Evolutionary conservation across 2,888 invertebrate species (phyloP).

Genomic region (Neoitamus cyanurus): DNA sequence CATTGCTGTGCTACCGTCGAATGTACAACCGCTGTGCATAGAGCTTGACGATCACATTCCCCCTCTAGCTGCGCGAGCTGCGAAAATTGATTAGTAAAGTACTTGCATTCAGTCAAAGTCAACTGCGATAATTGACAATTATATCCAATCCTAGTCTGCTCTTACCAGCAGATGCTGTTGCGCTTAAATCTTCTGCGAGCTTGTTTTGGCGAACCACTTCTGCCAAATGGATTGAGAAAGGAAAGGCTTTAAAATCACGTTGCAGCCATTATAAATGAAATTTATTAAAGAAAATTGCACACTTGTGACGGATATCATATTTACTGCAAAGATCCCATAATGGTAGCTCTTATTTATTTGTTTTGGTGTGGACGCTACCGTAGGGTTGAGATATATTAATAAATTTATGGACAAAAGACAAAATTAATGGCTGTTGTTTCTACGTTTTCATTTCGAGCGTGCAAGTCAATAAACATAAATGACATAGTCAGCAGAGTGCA

Average conservation of each 20-base stretch:
- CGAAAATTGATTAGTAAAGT: not conserved
- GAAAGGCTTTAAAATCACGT: not conserved
- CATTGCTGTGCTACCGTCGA: not conserved
- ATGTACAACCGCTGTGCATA: not conserved
- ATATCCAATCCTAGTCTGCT: not conserved
- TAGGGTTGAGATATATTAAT: not conserved
- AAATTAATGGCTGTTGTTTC: not conserved
- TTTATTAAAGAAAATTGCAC: not conserved
- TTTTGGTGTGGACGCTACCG: not conserved
- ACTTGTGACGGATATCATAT: not conserved
- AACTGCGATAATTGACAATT: constrained; percentile 1
- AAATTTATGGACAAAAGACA: not conserved
- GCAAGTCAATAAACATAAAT: not conserved
- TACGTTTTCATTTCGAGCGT: not conserved
- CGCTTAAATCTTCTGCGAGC: not conserved
- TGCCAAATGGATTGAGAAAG: not conserved
- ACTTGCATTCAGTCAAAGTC: not conserved
- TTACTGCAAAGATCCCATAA: not conserved
- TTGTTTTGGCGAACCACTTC: not conserved
- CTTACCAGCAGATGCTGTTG: not conserved
- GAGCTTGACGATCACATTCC: not conserved
- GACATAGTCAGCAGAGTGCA: no score
- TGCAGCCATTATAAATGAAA: not conserved
- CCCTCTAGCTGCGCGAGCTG: not conserved
- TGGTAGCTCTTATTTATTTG: not conserved